These are phyloP conservation scores for Polyodon spathula DNA, from an alignment of 2,113 vertebrate species.

Conservation along the genomic window DNA sequence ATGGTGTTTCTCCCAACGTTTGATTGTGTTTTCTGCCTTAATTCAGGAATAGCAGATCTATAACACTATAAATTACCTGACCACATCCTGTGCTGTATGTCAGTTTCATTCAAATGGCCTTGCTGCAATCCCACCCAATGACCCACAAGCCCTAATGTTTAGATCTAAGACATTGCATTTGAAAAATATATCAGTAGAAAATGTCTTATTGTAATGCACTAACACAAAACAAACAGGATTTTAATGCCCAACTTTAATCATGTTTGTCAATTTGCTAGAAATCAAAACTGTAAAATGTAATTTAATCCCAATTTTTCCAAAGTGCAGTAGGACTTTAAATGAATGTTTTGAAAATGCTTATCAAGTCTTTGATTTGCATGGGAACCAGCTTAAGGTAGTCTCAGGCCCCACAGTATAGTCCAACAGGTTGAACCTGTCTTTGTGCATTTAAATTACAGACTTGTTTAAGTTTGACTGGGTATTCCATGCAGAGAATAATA, in stretches of 20 bases:
- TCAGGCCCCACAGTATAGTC: background rate
- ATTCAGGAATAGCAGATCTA: too few species aligned
- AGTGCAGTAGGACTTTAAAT: background rate
- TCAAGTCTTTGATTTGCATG: background rate
- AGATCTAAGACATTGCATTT: too few species aligned
- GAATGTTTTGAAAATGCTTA: background rate
- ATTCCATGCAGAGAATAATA: background rate
- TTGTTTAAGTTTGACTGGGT: background rate
- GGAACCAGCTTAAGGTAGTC: background rate
- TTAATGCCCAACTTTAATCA: background rate
- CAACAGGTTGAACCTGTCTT: background rate
- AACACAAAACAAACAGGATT: too few species aligned
- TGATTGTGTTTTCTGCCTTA: too few species aligned
- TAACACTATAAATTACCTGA: too few species aligned
- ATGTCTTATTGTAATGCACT: background rate
- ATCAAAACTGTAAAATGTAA: too few species aligned
- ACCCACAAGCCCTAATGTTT: too few species aligned
- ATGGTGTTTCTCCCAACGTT: too few species aligned
- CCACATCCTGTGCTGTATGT: too few species aligned
- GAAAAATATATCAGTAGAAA: background rate
- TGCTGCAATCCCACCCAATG: too few species aligned
- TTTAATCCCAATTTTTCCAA: background rate
- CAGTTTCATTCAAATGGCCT: too few species aligned
- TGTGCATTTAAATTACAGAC: constrained; percentile 8
- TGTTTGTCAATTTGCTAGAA: background rate